Evolutionary conservation across 2,888 invertebrate species (phyloP).

Genomic region (Glaucopsyche alexis): DNA sequence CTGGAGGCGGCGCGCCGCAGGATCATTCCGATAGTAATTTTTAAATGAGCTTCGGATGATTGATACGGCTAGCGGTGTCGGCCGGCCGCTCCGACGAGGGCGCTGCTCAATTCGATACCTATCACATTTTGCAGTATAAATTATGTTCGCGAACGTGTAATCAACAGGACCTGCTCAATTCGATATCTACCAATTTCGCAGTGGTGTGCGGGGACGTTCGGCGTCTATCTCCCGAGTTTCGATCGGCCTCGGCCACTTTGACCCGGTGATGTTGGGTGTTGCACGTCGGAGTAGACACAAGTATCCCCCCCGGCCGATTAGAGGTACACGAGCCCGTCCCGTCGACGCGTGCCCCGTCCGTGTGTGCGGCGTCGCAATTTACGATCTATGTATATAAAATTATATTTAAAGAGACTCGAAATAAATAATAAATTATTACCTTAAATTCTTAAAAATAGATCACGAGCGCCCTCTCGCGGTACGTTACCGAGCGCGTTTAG

Average conservation of each 20-base stretch:
- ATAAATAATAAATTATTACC: conserved; percentile 81
- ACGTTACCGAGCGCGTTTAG: conserved; percentile 77
- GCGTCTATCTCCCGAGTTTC: conserved; percentile 53
- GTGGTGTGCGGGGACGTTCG: not conserved
- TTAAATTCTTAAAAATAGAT: conserved; percentile 80
- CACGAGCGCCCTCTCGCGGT: conserved; percentile 80
- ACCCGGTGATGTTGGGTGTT: conserved; percentile 45
- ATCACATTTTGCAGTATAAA: conserved; percentile 21
- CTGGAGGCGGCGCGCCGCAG: conserved; percentile 49
- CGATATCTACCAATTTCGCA: not conserved
- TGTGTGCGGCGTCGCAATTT: conserved; percentile 72
- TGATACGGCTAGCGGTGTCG: conserved; percentile 54
- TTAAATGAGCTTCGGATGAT: conserved; percentile 57
- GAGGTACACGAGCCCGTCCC: conserved; percentile 58
- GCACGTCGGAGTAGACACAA: conserved; percentile 38
- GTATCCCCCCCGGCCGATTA: conserved; percentile 53
- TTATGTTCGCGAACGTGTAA: conserved; percentile 32
- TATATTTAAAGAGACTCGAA: conserved; percentile 79
- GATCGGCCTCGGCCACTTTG: conserved; percentile 49
- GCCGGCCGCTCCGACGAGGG: conserved; percentile 28
- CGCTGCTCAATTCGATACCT: conserved; percentile 9
- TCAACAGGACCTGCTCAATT: conserved; percentile 17
- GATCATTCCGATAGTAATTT: conserved; percentile 49
- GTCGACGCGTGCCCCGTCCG: conserved; percentile 72
- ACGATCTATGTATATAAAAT: conserved; percentile 69